Conservation (phyloP, 2,888 invertebrate species). For the Epinotia demarniana region DNA sequence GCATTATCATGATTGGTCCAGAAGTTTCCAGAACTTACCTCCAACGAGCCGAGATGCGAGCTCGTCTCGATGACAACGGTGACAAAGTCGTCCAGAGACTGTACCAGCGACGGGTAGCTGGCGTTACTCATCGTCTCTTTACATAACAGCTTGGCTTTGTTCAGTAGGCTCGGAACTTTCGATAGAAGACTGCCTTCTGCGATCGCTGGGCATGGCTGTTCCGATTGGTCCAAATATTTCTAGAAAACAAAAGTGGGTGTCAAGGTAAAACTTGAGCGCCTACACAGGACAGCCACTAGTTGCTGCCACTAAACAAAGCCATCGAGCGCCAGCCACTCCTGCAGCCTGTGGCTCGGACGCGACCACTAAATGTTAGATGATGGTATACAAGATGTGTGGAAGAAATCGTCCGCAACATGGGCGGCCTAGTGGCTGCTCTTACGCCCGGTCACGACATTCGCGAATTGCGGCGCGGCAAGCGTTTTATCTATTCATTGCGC, state of each 20-base stretch:
- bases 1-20: background rate
- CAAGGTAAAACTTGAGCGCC: background rate
- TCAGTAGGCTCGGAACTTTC: slow-evolving; percentile 76
- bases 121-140: slow-evolving; percentile 85
- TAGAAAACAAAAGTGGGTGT: slow-evolving; percentile 50
- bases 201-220: slow-evolving; percentile 61
- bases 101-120: slow-evolving; percentile 86
- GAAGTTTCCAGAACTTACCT: slow-evolving; percentile 70
- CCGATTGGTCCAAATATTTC: slow-evolving; percentile 77
- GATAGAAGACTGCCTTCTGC: slow-evolving; percentile 67
- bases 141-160: slow-evolving; percentile 87
- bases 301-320: no score
- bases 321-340: no score
- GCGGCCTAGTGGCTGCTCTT: no score
- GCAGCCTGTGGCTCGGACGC: no score
- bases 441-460: no score
- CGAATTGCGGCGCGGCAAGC: no score
- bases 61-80: slow-evolving; percentile 87
- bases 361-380: no score
- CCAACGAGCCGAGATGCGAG: slow-evolving; percentile 87
- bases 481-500: no score
- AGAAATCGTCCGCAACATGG: no score
- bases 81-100: slow-evolving; percentile 87
- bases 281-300: no score
- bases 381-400: no score